A percentile compares a stretch with the other conserved stretches of the same genome.
Evolutionary conservation across 2,113 vertebrate genomes (phyloP).

Genomic region (Oreochromis spilurus): DNA sequence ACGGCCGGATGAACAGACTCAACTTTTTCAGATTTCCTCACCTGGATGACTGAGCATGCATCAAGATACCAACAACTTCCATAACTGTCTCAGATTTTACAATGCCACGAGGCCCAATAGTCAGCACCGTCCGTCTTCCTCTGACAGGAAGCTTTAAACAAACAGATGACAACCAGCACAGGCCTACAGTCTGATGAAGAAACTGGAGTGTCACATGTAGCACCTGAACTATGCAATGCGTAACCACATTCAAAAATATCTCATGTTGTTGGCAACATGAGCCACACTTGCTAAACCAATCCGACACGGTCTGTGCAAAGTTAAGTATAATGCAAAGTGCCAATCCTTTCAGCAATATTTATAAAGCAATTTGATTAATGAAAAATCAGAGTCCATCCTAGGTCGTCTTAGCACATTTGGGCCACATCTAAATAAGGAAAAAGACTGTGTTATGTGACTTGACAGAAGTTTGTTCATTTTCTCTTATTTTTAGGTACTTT

Average conservation of each 20-base stretch:
- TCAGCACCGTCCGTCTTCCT: background rate
- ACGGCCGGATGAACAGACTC: fast-evolving
- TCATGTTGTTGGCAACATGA: background rate
- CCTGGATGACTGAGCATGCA: background rate
- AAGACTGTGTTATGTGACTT: background rate
- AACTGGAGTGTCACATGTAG: background rate
- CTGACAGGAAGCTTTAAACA: background rate
- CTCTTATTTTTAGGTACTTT: background rate
- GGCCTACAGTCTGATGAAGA: background rate
- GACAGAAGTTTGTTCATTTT: background rate
- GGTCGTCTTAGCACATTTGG: background rate
- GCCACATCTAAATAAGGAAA: background rate
- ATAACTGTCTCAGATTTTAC: background rate
- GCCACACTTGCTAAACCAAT: background rate
- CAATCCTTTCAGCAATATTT: background rate
- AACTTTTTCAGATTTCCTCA: background rate
- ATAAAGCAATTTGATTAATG: background rate
- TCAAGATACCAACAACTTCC: background rate
- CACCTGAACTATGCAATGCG: background rate
- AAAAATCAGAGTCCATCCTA: background rate
- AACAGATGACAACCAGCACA: background rate
- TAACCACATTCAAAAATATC: background rate
- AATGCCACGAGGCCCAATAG: background rate
- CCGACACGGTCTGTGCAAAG: background rate
- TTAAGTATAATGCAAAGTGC: background rate